Percentiles rank a stretch among this genome's conserved stretches.
Evolutionary conservation across 2,113 vertebrate genomes (phyloP).

Genomic region (Pomatorhinus ruficollis): DNA sequence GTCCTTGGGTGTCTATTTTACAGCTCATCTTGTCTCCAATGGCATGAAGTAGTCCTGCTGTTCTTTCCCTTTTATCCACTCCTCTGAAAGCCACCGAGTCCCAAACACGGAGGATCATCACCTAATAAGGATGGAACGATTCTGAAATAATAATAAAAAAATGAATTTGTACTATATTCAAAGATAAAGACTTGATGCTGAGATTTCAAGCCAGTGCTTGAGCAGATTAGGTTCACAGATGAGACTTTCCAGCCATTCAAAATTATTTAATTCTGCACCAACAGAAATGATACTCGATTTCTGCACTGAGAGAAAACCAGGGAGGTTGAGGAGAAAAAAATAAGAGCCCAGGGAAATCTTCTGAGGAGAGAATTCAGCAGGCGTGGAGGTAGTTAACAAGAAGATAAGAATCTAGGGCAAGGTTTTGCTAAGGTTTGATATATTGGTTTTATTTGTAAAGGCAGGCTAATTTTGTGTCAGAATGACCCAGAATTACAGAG

Average conservation of each 20-base stretch:
- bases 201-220: not conserved
- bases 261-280: not conserved
- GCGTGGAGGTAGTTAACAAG: not conserved
- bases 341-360: not conserved
- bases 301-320: not conserved
- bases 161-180: not conserved
- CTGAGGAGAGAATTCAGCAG: not conserved
- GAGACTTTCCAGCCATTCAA: not conserved
- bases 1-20: not conserved
- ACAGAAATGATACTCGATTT: not conserved
- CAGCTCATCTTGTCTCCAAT: not conserved
- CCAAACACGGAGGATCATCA: not conserved
- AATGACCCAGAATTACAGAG: conserved; percentile 51
- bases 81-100: not conserved
- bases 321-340: not conserved
- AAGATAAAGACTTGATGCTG: not conserved
- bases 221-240: not conserved
- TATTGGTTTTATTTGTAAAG: conserved; percentile 20
- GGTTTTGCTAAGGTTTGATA: conserved; percentile 22
- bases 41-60: not conserved
- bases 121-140: not conserved
- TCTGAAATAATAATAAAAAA: not conserved
- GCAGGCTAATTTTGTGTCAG: conserved; percentile 45
- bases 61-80: not conserved
- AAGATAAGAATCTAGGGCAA: conserved; percentile 34